A percentile compares a stretch with the other conserved stretches of the same genome.
Evolutionary conservation across 2,797 vertebrate genomes (phyloP).

Genomic region (Phataginus tricuspis): DNA sequence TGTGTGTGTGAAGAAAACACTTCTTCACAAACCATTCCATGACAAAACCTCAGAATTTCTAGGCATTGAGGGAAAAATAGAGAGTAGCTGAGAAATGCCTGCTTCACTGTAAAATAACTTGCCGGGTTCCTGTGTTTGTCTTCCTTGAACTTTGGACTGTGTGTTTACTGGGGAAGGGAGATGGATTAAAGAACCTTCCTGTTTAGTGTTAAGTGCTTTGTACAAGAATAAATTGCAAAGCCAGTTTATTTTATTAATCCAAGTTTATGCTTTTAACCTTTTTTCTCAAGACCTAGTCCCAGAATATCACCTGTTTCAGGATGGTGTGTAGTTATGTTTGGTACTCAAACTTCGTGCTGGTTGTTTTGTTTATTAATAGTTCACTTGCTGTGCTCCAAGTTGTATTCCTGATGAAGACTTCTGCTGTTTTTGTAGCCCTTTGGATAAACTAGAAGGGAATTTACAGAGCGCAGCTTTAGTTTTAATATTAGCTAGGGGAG

Average conservation of each 20-base stretch:
- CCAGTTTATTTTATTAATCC: conserved; percentile 35
- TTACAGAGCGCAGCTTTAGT: background rate
- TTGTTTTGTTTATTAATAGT: background rate
- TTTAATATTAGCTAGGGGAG: conserved; percentile 33
- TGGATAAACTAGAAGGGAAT: background rate
- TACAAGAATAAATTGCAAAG: conserved; percentile 62
- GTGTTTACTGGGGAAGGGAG: conserved; percentile 51
- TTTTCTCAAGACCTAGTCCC: conserved; percentile 52
- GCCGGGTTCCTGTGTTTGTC: conserved; percentile 59
- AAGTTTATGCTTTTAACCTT: conserved; percentile 56
- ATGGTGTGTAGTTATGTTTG: conserved; percentile 35
- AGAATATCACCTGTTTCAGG: background rate
- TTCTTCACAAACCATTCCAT: conserved; percentile 32
- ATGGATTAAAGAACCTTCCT: background rate
- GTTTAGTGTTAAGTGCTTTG: background rate
- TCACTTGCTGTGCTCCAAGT: conserved; percentile 19
- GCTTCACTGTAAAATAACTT: background rate
- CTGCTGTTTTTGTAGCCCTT: background rate
- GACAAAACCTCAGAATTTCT: conserved; percentile 46
- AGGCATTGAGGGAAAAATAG: background rate
- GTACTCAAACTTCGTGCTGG: conserved; percentile 71
- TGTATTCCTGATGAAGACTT: background rate
- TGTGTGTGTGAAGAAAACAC: conserved; percentile 30
- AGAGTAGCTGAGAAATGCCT: background rate
- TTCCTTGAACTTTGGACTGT: conserved; percentile 69